Evolutionary conservation across 2,888 invertebrate species (phyloP), one percentile per base, ranked within the genome.

Genomic region (Mellilla xanthometata): DNA sequence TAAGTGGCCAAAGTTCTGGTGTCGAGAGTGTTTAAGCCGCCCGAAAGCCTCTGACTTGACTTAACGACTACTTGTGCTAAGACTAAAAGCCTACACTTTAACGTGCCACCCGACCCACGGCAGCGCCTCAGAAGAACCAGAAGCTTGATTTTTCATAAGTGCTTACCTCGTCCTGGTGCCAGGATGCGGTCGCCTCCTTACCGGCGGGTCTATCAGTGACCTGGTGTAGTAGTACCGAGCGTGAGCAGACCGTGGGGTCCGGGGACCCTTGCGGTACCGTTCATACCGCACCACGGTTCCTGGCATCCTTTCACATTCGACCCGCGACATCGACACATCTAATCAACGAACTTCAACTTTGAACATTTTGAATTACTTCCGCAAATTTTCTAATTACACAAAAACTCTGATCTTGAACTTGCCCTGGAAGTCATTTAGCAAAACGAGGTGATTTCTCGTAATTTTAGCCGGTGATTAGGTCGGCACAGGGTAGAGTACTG

Each of bases 161-260:
- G 29, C 68, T 77, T 63, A 83, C 84, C 82, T 78, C 55, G 58
- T 52, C 54, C 72, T 65, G 12, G 19, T 19, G 5, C 24, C n/a
- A 3, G 68, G 52, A 12, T 54, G 54, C 5, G 59, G 52, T 29
- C 59, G 60, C 39, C 59, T 69, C 49, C 52, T 69, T 4, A 54
- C 50, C 2, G 76, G 68, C 11, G 68, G 56, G 15, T 77, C 81
- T 28, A 76, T 68, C 49, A 81, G 52, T 2, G 85, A 83, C 36
- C 81, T 69, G 3, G 79, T 78, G 54, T 85, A 86, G 62, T 85
- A 84, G 46, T 81, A 77, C 30, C 75, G 74, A 35, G 78, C 78
- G 51, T 82, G 85, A 13, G 75, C 55, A 9, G 80, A 68, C 39
- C 76, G 62, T 3, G 73, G 68, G 23, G 71, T 72, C 38, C 76